Percentiles rank a stretch among this genome's conserved stretches.
These are phyloP conservation scores for Melipona bicolor DNA, from an alignment of 2,888 invertebrate genomes.

Conservation along the genomic window DNA sequence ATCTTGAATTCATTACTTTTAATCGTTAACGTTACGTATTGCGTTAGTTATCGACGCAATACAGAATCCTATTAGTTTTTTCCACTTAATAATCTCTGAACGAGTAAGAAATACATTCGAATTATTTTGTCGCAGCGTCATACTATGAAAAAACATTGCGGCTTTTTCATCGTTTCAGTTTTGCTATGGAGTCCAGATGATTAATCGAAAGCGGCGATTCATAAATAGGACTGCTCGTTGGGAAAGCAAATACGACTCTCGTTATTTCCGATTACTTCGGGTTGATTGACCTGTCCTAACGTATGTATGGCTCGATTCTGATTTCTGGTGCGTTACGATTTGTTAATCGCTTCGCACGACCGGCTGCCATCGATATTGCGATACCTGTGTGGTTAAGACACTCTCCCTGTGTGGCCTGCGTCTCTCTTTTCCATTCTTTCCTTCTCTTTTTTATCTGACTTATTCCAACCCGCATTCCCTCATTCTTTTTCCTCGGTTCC, in stretches of 20 bases:
- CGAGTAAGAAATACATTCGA: background rate
- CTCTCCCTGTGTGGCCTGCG: conserved; percentile 48
- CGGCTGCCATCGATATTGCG: conserved; percentile 68
- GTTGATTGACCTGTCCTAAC: conserved; percentile 73
- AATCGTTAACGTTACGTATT: background rate
- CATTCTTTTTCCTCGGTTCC: conserved; percentile 41
- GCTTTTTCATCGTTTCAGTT: background rate
- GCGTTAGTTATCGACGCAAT: background rate
- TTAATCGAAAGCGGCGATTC: conserved; percentile 48
- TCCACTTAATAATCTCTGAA: background rate
- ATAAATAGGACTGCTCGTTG: conserved; percentile 31
- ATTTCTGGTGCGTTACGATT: conserved; percentile 76
- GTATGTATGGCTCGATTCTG: conserved; percentile 63
- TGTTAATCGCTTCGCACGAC: conserved; percentile 79
- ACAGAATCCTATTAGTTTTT: background rate
- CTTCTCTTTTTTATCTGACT: conserved; percentile 25
- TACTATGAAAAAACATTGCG: background rate
- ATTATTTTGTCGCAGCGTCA: conserved; percentile 17
- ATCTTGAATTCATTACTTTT: background rate
- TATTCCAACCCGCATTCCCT: conserved; percentile 34
- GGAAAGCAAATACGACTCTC: conserved; percentile 35
- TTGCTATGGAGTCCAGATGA: background rate
- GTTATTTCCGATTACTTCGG: conserved; percentile 70
- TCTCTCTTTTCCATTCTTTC: conserved; percentile 12
- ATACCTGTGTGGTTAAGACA: conserved; percentile 45